Evolutionary conservation across 2,113 vertebrate genomes (phyloP).

Genomic region (Siniperca chuatsi): DNA sequence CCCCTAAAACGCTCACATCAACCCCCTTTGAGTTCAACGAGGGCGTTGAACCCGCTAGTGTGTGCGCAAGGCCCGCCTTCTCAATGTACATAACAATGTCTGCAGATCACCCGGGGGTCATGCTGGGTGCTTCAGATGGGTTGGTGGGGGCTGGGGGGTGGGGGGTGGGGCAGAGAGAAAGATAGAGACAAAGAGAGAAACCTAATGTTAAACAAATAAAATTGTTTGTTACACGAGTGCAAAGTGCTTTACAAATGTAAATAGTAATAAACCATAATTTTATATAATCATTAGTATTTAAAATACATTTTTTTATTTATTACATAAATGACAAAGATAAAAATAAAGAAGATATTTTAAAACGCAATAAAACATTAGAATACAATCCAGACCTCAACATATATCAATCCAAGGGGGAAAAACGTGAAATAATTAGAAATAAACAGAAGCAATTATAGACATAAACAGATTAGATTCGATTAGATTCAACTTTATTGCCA

Average conservation of each 20-base stretch:
- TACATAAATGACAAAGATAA: not conserved
- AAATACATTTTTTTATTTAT: not conserved
- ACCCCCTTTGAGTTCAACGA: not conserved
- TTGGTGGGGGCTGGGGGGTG: not conserved
- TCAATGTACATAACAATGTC: slow-evolving; percentile 59
- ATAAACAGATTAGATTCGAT: not conserved
- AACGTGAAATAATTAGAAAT: too few relatives aligned
- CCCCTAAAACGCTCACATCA: slow-evolving; percentile 41
- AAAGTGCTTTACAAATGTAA: not conserved
- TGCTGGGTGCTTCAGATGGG: slow-evolving; percentile 20
- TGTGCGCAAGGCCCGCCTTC: slow-evolving; percentile 48
- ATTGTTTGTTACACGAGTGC: not conserved
- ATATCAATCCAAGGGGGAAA: not conserved
- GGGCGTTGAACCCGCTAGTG: slow-evolving; percentile 58
- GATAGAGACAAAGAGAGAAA: slow-evolving; percentile 19
- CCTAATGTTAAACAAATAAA: not conserved
- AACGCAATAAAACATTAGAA: not conserved
- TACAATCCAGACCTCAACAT: not conserved
- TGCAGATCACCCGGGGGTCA: slow-evolving; percentile 53
- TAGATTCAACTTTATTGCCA: too few relatives aligned
- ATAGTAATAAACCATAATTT: not conserved
- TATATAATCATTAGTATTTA: not conserved
- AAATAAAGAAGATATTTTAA: not conserved
- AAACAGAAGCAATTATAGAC: not conserved
- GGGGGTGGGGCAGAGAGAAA: not conserved